Base-by-base conservation (phyloP, 2,797 vertebrate genomes). In the Malacoctenus gilli region DNA sequence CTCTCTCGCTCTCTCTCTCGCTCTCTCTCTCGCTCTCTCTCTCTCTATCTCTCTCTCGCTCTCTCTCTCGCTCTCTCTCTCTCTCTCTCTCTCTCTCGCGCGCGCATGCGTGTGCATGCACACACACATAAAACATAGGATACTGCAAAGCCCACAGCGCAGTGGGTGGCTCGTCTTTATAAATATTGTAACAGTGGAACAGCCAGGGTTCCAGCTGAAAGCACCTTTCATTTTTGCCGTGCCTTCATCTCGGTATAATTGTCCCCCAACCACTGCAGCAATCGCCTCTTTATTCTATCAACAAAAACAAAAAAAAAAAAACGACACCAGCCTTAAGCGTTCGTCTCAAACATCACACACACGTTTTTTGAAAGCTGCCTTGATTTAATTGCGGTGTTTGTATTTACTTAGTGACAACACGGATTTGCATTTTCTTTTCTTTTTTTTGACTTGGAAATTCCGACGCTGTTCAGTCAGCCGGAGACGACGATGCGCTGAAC, bases 171-270 rank as follows among this genome's bases (percentile, higher is more conserved):
- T 89, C 63, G 19, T 87, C 86, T 83, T 88, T 87, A 90, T 90
- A 90, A 90, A 92, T 92, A 91, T 89, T 90, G 86, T 90, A 91
- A 87, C 68, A 89, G 83, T 83, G 76, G 83, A 88, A 89, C 81
- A 89, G 88, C 83, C 63, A 88, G 79, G 80, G 84, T 89, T 91
- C 81, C 82, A 85, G 75, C 88, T 88, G 89, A 90, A 89, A 88
- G 89, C 88, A 85, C 86, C 88, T 89, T 90, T 87, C 84, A 89
- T 89, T 88, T n/a, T 89, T 85, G 71, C 81, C 66, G 38, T 85
- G 79, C 83, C 88, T 90, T 91, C 84, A 85, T 89, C 78, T 84
- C 72, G 57, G 78, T 67, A 82, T 91, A 91, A 91, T 89, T 90
- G 85, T 79, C 80, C 84, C 68, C 66, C 70, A 74, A 59, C 72